Conservation (phyloP, 2,113 vertebrate species). For the Paradoxurus hermaphroditus region DNA sequence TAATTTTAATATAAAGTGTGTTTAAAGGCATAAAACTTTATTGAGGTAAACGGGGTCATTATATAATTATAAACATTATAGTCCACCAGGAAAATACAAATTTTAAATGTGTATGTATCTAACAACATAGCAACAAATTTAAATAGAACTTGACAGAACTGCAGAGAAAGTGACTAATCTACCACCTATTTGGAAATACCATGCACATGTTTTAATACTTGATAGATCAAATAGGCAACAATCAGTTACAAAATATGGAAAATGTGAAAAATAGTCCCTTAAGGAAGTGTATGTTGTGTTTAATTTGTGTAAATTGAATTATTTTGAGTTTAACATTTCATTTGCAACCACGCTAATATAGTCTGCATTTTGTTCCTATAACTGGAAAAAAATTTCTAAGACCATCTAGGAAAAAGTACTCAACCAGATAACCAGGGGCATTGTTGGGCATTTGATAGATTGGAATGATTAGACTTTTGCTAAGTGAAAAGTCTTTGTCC, state of each 20-base stretch:
- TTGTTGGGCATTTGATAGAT: background rate
- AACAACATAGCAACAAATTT: background rate
- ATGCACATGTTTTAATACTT: background rate
- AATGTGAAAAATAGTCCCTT: background rate
- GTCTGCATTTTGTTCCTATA: background rate
- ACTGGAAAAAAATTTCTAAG: background rate
- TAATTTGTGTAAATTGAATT: background rate
- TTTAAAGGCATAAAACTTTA: background rate
- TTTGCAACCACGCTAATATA: background rate
- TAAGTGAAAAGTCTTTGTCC: background rate
- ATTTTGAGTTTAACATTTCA: background rate
- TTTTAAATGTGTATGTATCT: background rate
- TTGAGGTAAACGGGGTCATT: background rate
- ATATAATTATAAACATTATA: background rate
- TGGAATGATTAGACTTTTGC: constrained; percentile 2
- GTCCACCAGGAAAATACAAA: background rate
- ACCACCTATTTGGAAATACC: background rate
- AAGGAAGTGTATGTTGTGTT: background rate
- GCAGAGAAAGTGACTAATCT: background rate
- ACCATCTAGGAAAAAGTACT: background rate
- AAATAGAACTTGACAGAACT: background rate
- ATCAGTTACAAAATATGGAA: background rate
- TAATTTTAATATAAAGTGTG: background rate
- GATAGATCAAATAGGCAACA: background rate
- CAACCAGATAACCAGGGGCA: background rate